Evolutionary conservation across 2,113 vertebrate genomes (phyloP), one percentile per base, ranked within the genome.

Genomic region (Tetrao urogallus): DNA sequence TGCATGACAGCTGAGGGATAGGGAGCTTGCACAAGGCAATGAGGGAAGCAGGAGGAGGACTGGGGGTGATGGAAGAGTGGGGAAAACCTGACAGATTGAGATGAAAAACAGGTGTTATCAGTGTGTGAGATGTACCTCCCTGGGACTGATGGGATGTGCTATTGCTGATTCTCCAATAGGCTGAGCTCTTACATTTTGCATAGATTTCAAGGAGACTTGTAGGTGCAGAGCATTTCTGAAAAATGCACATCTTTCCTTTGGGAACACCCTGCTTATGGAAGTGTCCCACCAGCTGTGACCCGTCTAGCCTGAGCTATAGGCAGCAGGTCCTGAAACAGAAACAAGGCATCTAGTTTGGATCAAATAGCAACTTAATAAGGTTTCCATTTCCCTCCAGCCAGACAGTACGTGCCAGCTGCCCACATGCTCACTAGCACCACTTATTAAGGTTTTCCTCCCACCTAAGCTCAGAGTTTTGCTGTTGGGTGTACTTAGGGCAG

Each of bases 381-480:
- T 75, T 71, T 81, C 57, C 47, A 71, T 64, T 60, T 81, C 36
- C 19, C 42, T 88, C 38, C 13, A 47, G n/a, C 18, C 83, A 79
- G 43, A 6, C 40, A 15, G 25, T 0, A 19, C 0, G 0, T 64
- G 21, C 48, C n/a, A 54, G 22, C 22, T 52, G 48, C 54, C 82
- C 69, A 72, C 54, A 40, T 1, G 14, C 36, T 73, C 2, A 2
- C 34, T 38, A 78, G 19, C 70, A 67, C 0, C 6, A 28, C 11
- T 20, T 83, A 45, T 38, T 38, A 30, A 2, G 2, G 43, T 54
- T 65, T 38, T 48, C 69, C 67, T 73, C 4, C 24, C 14, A 22
- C 24, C 28, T 21, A 3, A 17, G 17, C 60, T 57, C 65, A 67
- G 47, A 75, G 61, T 52, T 13, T 34, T 89, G 70, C 73, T 82